Conservation (phyloP, 2,113 vertebrate genomes). For the Hiodon alosoides region DNA sequence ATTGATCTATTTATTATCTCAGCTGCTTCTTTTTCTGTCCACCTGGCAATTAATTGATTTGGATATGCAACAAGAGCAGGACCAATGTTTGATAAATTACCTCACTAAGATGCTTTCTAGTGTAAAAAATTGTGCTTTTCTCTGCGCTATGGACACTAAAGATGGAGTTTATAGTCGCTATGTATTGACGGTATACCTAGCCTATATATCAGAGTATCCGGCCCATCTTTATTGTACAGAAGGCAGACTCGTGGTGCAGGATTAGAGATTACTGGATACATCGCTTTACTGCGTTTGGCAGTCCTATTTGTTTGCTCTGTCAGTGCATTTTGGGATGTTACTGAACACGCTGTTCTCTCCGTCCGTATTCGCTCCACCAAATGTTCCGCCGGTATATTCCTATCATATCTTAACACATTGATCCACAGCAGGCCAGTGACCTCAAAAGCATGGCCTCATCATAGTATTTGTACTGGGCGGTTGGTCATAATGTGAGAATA, state of each 20-base stretch:
- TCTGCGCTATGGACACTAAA: background rate
- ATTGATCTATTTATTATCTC: background rate
- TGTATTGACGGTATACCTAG: too few relatives aligned
- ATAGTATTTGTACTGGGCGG: background rate
- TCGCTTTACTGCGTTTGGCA: background rate
- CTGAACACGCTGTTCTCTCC: background rate
- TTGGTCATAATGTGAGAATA: background rate
- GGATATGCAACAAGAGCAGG: background rate
- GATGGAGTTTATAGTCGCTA: too few relatives aligned
- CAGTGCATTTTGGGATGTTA: constrained; percentile 5
- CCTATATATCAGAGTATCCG: too few relatives aligned
- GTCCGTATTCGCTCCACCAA: background rate
- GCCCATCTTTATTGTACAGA: too few relatives aligned
- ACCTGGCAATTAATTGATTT: background rate
- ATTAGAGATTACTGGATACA: background rate
- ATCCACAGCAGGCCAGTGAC: background rate
- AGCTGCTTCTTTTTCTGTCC: background rate
- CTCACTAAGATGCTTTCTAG: background rate
- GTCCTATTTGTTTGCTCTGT: background rate
- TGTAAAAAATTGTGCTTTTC: background rate
- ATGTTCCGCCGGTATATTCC: background rate
- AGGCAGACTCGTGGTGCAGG: background rate
- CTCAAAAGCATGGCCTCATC: background rate
- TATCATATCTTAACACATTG: background rate
- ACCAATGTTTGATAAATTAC: constrained; percentile 14